Conservation (phyloP, 2,888 invertebrate genomes). For the Prenolepis imparis region DNA sequence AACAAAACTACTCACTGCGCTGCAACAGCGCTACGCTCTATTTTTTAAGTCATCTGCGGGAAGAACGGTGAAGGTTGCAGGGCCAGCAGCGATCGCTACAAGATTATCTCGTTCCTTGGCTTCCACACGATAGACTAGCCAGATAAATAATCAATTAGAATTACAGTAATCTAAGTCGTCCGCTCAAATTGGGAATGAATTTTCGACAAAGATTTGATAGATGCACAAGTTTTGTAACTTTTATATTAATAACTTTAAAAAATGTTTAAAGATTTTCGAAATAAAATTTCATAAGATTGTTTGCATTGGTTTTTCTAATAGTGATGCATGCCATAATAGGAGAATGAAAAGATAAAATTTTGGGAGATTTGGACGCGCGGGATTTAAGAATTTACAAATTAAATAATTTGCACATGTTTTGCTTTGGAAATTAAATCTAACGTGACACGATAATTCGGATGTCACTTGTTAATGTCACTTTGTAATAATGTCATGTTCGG, state of each 20-base stretch:
- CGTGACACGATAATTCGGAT: background rate
- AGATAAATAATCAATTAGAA: slow-evolving; percentile 74
- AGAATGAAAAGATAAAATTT: slow-evolving; percentile 2
- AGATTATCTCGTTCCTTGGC: slow-evolving; percentile 81
- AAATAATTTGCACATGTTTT: background rate
- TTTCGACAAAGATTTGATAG: slow-evolving; percentile 8
- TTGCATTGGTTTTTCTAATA: slow-evolving; percentile 11
- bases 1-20: slow-evolving; percentile 82
- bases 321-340: slow-evolving; percentile 51
- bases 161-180: background rate
- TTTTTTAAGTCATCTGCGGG: slow-evolving; percentile 79
- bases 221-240: background rate
- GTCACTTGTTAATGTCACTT: slow-evolving; percentile 12
- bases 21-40: slow-evolving; percentile 80
- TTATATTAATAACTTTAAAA: background rate
- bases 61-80: slow-evolving; percentile 81
- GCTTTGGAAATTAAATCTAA: background rate
- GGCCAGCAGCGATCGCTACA: slow-evolving; percentile 81
- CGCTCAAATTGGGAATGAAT: background rate
- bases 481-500: background rate
- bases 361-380: slow-evolving; percentile 48
- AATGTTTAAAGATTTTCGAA: background rate
- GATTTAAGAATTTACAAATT: slow-evolving; percentile 33
- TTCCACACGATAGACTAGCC: slow-evolving; percentile 83
- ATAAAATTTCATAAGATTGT: slow-evolving; percentile 22